These are phyloP conservation scores for Pseudocheirus occidentalis DNA, from an alignment of 2,797 vertebrate species.

Conservation along the genomic window DNA sequence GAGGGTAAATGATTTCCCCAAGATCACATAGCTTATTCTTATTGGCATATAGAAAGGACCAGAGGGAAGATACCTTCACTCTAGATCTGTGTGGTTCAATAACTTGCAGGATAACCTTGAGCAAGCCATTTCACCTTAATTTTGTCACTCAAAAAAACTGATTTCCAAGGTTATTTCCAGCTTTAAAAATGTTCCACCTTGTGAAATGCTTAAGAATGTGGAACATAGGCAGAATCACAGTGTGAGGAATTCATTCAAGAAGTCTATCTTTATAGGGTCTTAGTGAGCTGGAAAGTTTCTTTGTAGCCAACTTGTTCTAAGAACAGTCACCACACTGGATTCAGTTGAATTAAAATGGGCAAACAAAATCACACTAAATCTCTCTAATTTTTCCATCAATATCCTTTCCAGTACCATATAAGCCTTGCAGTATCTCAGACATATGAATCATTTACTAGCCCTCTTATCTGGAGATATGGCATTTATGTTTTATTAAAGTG, in stretches of 20 bases:
- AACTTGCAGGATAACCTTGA: neutral
- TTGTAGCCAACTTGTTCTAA: neutral
- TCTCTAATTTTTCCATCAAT: neutral
- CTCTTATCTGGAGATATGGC: constrained; percentile 1
- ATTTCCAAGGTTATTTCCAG: neutral
- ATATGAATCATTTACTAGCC: neutral
- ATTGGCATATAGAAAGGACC: neutral
- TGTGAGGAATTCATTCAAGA: neutral
- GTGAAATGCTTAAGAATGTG: neutral
- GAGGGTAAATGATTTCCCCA: neutral
- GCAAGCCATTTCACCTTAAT: neutral
- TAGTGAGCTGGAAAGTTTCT: neutral
- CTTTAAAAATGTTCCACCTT: neutral
- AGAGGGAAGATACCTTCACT: neutral
- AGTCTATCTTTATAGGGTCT: neutral
- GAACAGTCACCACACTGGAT: neutral
- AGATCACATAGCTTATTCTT: neutral
- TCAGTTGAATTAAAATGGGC: neutral
- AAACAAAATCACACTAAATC: neutral
- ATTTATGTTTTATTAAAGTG: constrained; percentile 50
- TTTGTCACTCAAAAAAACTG: neutral
- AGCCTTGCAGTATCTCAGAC: constrained; percentile 6
- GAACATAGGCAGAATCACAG: neutral
- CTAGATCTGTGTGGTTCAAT: neutral
- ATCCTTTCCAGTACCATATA: neutral